Percentiles rank a stretch among this genome's conserved stretches.
Conservation (phyloP, 2,888 invertebrate genomes). For the Amphipoea oculea region DNA sequence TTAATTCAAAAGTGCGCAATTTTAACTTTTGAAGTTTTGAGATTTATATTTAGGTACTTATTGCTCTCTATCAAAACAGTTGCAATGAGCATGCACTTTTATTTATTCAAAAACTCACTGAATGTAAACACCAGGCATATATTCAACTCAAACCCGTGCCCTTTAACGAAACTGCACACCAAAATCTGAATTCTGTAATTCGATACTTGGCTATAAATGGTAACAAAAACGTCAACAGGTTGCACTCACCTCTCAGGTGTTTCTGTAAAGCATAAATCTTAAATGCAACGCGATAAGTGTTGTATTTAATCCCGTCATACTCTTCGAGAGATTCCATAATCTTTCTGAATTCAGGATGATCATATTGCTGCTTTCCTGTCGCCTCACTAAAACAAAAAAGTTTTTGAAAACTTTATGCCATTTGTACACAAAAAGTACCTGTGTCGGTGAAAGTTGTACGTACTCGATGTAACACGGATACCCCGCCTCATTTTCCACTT, state of each 20-base stretch:
- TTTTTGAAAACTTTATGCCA: slow-evolving; percentile 35
- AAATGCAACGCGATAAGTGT: slow-evolving; percentile 94
- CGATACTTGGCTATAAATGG: slow-evolving; percentile 30
- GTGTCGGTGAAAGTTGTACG: slow-evolving; percentile 79
- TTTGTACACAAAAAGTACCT: slow-evolving; percentile 31
- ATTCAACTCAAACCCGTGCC: not conserved
- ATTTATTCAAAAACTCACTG: not conserved
- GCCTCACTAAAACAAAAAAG: slow-evolving; percentile 84
- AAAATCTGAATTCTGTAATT: slow-evolving; percentile 31
- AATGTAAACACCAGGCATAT: not conserved
- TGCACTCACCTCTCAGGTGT: slow-evolving; percentile 90
- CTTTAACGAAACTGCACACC: not conserved
- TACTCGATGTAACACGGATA: slow-evolving; percentile 91
- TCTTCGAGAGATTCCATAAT: slow-evolving; percentile 91
- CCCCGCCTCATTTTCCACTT: slow-evolving; percentile 91
- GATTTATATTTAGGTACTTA: not conserved
- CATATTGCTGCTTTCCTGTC: slow-evolving; percentile 88
- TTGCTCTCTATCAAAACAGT: not conserved
- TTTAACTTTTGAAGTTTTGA: not conserved
- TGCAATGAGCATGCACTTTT: not conserved
- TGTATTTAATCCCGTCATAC: slow-evolving; percentile 93
- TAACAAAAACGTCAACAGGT: slow-evolving; percentile 41
- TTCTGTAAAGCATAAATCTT: slow-evolving; percentile 89
- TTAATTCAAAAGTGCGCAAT: not conserved
- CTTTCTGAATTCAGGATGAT: slow-evolving; percentile 91